These are phyloP conservation scores for Itoplectis maculator DNA, from an alignment of 2,888 invertebrate genomes.

Conservation along the genomic window DNA sequence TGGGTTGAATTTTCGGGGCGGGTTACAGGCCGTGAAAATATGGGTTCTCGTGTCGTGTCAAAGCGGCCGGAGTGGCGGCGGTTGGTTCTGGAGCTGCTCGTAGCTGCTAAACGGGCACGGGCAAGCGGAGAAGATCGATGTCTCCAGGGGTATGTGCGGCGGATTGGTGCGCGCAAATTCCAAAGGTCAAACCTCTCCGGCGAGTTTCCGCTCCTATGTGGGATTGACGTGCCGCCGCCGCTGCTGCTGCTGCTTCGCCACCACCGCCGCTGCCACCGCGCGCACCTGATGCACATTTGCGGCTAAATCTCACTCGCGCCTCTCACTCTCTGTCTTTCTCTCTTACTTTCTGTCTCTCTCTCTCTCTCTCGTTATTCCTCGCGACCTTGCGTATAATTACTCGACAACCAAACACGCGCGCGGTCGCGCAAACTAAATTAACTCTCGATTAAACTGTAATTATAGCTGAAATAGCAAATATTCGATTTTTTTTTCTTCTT, in stretches of 20 bases:
- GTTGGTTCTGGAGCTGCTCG: too few species aligned
- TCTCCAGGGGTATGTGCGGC: conserved; percentile 33
- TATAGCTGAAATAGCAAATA: background rate
- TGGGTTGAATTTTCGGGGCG: too few species aligned
- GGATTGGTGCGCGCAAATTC: conserved; percentile 51
- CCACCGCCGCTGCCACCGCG: background rate
- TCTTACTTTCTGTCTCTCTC: too few species aligned
- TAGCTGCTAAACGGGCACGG: background rate
- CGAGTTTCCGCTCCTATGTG: conserved; percentile 42
- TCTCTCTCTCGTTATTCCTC: background rate
- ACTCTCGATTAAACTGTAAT: conserved; percentile 8
- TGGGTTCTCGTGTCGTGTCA: background rate
- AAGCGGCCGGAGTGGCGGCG: background rate
- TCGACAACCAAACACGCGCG: conserved; percentile 5
- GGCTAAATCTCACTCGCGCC: conserved; percentile 13
- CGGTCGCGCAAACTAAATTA: background rate
- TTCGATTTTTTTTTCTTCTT: background rate
- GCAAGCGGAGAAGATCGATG: conserved; percentile 56
- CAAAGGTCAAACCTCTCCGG: conserved; percentile 59
- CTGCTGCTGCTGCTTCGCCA: too few species aligned
- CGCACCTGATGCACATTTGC: conserved; percentile 54
- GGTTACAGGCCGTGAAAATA: too few species aligned
- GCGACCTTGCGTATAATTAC: conserved; percentile 24
- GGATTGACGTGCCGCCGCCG: conserved; percentile 38
- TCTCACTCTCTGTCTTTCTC: background rate